A percentile compares a stretch with the other conserved stretches of the same genome.
phyloP scores from a whole-genome alignment of 2,888 invertebrate genomes.

The Ectropis crepuscularia region DNA sequence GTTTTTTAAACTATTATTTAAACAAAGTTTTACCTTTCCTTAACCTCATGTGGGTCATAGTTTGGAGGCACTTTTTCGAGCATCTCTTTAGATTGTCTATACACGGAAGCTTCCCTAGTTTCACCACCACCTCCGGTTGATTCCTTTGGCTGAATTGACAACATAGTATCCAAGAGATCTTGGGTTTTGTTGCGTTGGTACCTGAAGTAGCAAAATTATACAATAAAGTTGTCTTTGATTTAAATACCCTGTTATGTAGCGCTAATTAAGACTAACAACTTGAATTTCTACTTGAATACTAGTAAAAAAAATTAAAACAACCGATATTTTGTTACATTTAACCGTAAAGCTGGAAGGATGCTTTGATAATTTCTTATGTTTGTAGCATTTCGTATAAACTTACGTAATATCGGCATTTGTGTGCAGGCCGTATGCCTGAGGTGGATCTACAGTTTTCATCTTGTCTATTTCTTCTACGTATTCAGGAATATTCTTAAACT shows the following conservation, averaged over 20 bases:
- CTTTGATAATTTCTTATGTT: too few relatives aligned
- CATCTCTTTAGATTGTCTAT: constrained; percentile 90
- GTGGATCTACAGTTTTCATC: constrained; percentile 91
- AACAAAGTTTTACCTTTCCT: constrained; percentile 77
- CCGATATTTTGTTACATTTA: too few relatives aligned
- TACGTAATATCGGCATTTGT: constrained; percentile 95
- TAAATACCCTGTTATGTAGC: too few relatives aligned
- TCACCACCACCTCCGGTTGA: constrained; percentile 90
- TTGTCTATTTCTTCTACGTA: constrained; percentile 90
- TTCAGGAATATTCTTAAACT: constrained; percentile 88
- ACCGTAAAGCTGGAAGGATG: too few relatives aligned
- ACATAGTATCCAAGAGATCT: constrained; percentile 90
- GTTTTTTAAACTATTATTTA: too few relatives aligned
- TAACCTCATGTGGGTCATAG: constrained; percentile 92
- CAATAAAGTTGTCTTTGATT: too few relatives aligned
- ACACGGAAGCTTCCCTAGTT: constrained; percentile 91
- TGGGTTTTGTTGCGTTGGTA: constrained; percentile 92
- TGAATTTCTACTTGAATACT: too few relatives aligned
- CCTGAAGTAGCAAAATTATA: constrained; percentile 60
- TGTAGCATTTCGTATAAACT: constrained; percentile 49
- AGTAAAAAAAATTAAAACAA: too few relatives aligned
- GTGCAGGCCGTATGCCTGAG: constrained; percentile 95
- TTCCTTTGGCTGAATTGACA: constrained; percentile 95
- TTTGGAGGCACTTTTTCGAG: constrained; percentile 90
- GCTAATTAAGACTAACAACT: too few relatives aligned